Conservation (phyloP, 2,888 invertebrate genomes). For the Aphidius colemani region DNA sequence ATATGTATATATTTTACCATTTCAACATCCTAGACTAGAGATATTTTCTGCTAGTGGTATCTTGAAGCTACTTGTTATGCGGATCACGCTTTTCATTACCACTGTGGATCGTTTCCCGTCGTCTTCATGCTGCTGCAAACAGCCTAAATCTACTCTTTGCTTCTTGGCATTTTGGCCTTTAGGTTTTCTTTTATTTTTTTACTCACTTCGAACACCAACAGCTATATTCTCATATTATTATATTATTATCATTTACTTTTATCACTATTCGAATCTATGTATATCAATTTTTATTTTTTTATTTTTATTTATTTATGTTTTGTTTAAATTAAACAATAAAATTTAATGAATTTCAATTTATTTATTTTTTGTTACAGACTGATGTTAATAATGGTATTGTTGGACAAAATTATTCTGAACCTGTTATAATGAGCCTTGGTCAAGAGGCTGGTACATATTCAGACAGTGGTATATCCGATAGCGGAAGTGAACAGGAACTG, state of each 20-base stretch:
- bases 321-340: constrained; percentile 17
- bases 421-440: constrained; percentile 43
- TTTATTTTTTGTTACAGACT: constrained; percentile 39
- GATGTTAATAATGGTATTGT: constrained; percentile 38
- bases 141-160: constrained; percentile 58
- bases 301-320: constrained; percentile 39
- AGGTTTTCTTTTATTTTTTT: constrained; percentile 37
- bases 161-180: constrained; percentile 24
- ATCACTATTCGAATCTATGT: constrained; percentile 36
- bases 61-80: constrained; percentile 64
- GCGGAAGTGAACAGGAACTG: constrained; percentile 71
- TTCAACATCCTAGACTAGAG: constrained; percentile 36
- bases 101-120: constrained; percentile 57
- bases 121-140: constrained; percentile 54
- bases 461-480: constrained; percentile 80
- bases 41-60: constrained; percentile 45
- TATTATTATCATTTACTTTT: constrained; percentile 32
- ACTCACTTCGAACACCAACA: constrained; percentile 25
- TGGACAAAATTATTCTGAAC: constrained; percentile 43
- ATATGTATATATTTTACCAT: constrained; percentile 4
- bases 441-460: constrained; percentile 71
- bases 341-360: constrained; percentile 22
- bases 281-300: constrained; percentile 37
- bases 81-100: constrained; percentile 68
- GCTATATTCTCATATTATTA: constrained; percentile 32